Evolutionary conservation across 2,797 vertebrate species (phyloP).

Genomic region (Podargus strigoides): DNA sequence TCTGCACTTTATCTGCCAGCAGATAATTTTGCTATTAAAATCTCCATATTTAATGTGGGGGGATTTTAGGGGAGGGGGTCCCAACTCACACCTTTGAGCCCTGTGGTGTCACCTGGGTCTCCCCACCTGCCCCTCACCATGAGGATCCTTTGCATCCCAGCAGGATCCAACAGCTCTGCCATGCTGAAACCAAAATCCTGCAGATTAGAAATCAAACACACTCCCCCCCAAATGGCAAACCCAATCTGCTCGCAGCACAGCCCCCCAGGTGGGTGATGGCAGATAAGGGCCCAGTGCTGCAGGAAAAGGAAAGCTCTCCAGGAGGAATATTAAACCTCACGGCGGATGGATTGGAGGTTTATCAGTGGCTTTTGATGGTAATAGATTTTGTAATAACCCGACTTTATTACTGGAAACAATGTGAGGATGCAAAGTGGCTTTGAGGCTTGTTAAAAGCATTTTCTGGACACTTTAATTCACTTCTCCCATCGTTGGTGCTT

Average conservation of each 20-base stretch:
- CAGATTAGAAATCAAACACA: neutral
- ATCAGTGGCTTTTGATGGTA: neutral
- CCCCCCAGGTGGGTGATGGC: neutral
- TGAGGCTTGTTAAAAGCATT: neutral
- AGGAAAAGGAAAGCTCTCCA: neutral
- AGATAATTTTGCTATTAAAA: neutral
- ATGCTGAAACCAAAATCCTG: rapidly evolving
- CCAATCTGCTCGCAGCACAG: rapidly evolving
- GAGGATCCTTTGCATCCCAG: neutral
- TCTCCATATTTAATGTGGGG: neutral
- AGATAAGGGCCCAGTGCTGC: neutral
- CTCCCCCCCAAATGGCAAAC: neutral
- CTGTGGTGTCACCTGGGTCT: rapidly evolving
- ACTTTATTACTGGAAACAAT: constrained; percentile 2
- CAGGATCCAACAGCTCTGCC: neutral
- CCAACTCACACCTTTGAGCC: neutral
- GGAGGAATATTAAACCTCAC: neutral
- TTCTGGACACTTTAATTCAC: neutral
- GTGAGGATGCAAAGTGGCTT: neutral
- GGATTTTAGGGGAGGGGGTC: rapidly evolving
- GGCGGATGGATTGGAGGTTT: neutral
- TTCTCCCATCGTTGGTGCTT: neutral
- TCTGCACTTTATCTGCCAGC: neutral
- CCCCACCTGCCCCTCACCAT: rapidly evolving
- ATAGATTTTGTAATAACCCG: neutral